A percentile compares a stretch with the other conserved stretches of the same genome.
phyloP scores from a whole-genome alignment of 2,888 invertebrate genomes.

The Diadegma fenestrale region DNA sequence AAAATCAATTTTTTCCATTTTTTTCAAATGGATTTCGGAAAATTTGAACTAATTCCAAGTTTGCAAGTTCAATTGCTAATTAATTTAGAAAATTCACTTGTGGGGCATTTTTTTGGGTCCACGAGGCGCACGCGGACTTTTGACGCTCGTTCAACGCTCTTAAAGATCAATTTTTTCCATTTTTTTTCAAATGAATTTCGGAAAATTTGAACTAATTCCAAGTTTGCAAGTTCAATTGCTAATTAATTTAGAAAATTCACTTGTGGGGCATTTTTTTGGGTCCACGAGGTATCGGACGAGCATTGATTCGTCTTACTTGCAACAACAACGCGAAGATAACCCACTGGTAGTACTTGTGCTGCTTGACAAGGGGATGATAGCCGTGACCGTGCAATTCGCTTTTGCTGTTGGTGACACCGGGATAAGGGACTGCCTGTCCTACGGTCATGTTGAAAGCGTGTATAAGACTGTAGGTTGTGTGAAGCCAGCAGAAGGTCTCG shows the following conservation, averaged over 20 bases:
- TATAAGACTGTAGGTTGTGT: conserved; percentile 95
- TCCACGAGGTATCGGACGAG: no score
- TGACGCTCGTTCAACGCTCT: no score
- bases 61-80: no score
- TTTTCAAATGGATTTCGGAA: not conserved
- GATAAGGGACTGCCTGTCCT: conserved; percentile 90
- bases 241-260: not conserved
- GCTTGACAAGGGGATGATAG: conserved; percentile 82
- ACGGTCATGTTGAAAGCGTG: conserved; percentile 88
- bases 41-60: no score
- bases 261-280: not conserved
- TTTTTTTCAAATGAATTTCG: no score
- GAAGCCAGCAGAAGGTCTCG: conserved; percentile 97
- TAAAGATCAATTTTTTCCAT: no score
- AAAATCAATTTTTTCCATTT: no score
- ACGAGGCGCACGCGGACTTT: no score
- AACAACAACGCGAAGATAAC: conserved; percentile 87
- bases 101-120: no score
- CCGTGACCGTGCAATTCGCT: conserved; percentile 86
- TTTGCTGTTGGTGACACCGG: conserved; percentile 90
- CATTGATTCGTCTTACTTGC: conserved; percentile 84
- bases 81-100: no score
- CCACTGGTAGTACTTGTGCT: conserved; percentile 88
- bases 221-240: no score
- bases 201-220: no score